Evolutionary conservation across 1,140 invertebrate species (phyloP).

Genomic region (Kradibia gibbosae): DNA sequence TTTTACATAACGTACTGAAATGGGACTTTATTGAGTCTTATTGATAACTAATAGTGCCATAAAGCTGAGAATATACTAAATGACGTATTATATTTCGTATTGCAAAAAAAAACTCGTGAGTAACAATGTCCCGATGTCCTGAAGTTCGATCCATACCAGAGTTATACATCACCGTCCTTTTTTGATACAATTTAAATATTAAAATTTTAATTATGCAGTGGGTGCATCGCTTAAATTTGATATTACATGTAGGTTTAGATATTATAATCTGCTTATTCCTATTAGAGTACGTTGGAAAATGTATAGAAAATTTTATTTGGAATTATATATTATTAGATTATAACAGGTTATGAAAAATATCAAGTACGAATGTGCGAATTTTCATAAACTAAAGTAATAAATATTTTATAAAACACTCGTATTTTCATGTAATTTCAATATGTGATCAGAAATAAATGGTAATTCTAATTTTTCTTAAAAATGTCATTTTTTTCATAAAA

Average conservation of each 20-base stretch:
- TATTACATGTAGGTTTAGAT: neutral
- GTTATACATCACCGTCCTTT: too few relatives aligned
- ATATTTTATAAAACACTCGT: conserved; percentile 44
- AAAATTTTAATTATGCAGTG: neutral
- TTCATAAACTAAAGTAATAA: conserved; percentile 41
- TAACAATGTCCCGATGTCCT: too few relatives aligned
- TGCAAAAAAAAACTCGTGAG: too few relatives aligned
- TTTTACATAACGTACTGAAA: too few relatives aligned
- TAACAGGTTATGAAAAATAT: conserved; percentile 41
- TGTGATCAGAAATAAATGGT: conserved; percentile 24
- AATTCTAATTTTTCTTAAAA: conserved; percentile 2
- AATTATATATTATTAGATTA: conserved; percentile 32
- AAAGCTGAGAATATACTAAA: too few relatives aligned
- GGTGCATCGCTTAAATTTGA: neutral
- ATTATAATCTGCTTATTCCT: neutral
- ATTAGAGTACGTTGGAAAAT: neutral
- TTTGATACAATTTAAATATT: neutral
- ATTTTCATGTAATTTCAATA: conserved; percentile 49
- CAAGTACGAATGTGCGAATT: conserved; percentile 36
- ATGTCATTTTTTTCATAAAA: conserved; percentile 26
- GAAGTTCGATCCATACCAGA: too few relatives aligned
- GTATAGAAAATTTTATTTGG: neutral
- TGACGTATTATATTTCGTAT: too few relatives aligned
- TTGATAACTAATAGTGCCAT: too few relatives aligned
- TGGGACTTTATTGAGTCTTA: too few relatives aligned